Evolutionary conservation across 2,888 invertebrate genomes (phyloP), one percentile per base, ranked within the genome.

Genomic region (Glyphotaelius pellucidus): DNA sequence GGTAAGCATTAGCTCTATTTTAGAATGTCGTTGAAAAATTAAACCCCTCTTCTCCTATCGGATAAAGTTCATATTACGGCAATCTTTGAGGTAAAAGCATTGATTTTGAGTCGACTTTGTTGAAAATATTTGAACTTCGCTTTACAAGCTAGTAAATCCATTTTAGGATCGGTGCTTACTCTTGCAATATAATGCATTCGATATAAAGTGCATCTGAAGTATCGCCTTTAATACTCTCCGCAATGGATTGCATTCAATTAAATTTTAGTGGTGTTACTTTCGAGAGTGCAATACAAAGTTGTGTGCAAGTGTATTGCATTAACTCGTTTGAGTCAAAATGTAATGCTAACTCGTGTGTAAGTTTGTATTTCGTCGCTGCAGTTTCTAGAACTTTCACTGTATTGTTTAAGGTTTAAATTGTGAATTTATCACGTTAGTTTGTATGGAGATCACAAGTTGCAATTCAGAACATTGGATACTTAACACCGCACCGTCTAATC

Each of bases 151-250:
- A 67, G 25, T 67, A n/a, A 67, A n/a, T 25, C 67, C 19, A 9
- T 67, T 67, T 67, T 25, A 67, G 9, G 67, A n/a, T 67, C 67
- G 9, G 25, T 67, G 25, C n/a, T 25, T 2, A 67, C 67, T 67
- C 84, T 84, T 84, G 35, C 84, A 38, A 84, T 86, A 30, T 86
- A 42, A 30, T 42, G 14, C 86, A 31, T 38, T 30, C 30, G 86
- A 38, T 30, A 86, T 86, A 86, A 86, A 86, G 86, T 47, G 86
- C 86, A 86, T 86, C n/a, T 25, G 47, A 86, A 86, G 47, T 86
- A 67, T 81, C 80, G 80, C 81, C 67, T 67, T 67, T 67, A 67
- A 67, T 67, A 67, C 67, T 4, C 25, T 67, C 67, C 25, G 25
- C 67, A 67, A n/a, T n/a, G 25, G 67, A 67, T 67, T 67, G 67